Percentiles rank a stretch among this genome's conserved stretches.
These are phyloP conservation scores for Aldabrachelys gigantea DNA, from an alignment of 2,113 vertebrate species.

Conservation along the genomic window DNA sequence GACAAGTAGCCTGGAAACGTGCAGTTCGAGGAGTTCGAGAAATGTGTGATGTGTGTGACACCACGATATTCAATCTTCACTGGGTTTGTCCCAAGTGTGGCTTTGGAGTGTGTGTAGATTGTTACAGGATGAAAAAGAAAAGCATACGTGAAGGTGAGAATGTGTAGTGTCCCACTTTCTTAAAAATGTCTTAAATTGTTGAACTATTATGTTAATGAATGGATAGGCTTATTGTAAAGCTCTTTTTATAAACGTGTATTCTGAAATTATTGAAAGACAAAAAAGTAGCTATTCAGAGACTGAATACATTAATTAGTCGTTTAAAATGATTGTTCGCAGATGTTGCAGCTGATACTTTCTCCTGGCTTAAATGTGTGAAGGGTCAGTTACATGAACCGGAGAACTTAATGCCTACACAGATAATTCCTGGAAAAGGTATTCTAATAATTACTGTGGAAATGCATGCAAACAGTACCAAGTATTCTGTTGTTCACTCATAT, in stretches of 20 bases:
- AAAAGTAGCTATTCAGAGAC: not conserved
- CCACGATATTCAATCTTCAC: conserved; percentile 85
- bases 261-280: not conserved
- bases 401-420: conserved; percentile 86
- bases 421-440: conserved; percentile 87
- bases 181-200: not conserved
- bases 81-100: conserved; percentile 87
- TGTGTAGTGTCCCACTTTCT: not conserved
- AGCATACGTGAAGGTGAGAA: conserved; percentile 71
- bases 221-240: not conserved
- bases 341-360: conserved; percentile 77
- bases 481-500: not conserved
- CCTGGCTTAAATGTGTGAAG: conserved; percentile 85
- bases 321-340: conserved; percentile 64
- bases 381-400: conserved; percentile 83
- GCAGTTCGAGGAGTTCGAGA: conserved; percentile 83
- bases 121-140: conserved; percentile 84
- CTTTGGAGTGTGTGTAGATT: conserved; percentile 84
- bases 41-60: conserved; percentile 87
- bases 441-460: not conserved
- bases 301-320: not conserved
- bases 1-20: conserved; percentile 85
- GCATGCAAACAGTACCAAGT: not conserved
- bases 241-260: rapidly evolving
- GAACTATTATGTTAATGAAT: not conserved